Base-by-base conservation (phyloP, 2,113 vertebrate species). In the Ovis canadensis region DNA sequence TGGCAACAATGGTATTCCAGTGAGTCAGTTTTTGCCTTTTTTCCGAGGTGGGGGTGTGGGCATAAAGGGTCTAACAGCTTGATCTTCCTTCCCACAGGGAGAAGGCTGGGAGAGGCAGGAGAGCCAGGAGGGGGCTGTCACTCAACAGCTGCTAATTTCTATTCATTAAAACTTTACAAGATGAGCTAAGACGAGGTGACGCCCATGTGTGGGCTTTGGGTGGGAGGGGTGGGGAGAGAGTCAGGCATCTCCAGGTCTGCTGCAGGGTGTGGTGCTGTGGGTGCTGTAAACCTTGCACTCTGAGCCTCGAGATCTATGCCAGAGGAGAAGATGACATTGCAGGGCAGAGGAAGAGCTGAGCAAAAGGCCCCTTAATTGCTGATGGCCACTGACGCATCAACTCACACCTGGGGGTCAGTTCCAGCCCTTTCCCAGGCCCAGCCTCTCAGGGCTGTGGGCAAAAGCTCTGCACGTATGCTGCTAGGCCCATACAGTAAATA, bases 91-190 rank as follows among this genome's bases (percentile, higher is more conserved):
- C 95, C 86, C 43, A 50, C 50, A n/a, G 95, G 62, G 96, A 95
- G 88, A 92, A 86, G 96, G 25, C 91, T 52, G 96, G 86, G 31
- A 91, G 97, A 97, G 91, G 95, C 60, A 91, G 94, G 85, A 57
- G 96, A 97, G 71, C 82, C 83, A 60, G 74, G 95, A 90, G 86
- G 97, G 91, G 94, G 96, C 91, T 97, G 98, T 96, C 96, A 97
- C 86, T 97, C 92, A 97, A 94, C 85, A 91, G 93, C 71, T 97
- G 84, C 93, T 97, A 96, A 98, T 97, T 97, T 97, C 92, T 97
- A 91, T 93, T 96, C 95, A 98, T 95, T 97, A 97, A 95, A 94
- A 95, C 97, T 91, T 96, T 29, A 67, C 78, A 93, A 95, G 96
- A 96, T n/a, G 82, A 93, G 92, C 95, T 43, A 57, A 96, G 83